Conservation (phyloP, 2,888 invertebrate genomes). For the Athetis lepigone region DNA sequence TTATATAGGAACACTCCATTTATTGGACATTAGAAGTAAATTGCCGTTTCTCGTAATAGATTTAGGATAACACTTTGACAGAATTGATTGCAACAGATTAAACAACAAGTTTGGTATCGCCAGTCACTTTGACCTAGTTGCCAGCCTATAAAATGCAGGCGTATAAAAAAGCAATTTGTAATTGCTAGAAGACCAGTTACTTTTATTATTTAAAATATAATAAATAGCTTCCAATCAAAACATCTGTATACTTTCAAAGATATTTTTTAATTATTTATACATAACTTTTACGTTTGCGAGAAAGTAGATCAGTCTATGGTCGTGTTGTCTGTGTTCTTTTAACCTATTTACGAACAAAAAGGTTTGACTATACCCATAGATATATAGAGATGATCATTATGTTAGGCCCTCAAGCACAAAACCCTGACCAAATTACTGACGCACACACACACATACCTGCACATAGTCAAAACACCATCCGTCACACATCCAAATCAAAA, state of each 20-base stretch:
- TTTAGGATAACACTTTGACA: conserved; percentile 63
- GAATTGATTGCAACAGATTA: conserved; percentile 65
- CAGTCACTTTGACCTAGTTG: conserved; percentile 61
- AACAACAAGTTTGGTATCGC: conserved; percentile 48
- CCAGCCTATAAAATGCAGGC: conserved; percentile 38
- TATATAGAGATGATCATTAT: conserved; percentile 60
- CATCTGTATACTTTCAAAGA: conserved; percentile 29
- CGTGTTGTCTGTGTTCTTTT: conserved; percentile 24
- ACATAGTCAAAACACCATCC: conserved; percentile 81
- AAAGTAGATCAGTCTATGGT: conserved; percentile 18
- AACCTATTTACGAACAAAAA: conserved; percentile 48
- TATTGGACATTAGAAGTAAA: conserved; percentile 52
- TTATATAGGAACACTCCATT: conserved; percentile 53
- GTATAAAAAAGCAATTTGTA: conserved; percentile 47
- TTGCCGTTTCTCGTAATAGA: conserved; percentile 59
- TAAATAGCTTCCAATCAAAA: conserved; percentile 38
- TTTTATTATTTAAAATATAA: conserved; percentile 30
- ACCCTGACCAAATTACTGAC: conserved; percentile 65
- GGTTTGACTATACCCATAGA: conserved; percentile 13
- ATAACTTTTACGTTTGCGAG: neutral
- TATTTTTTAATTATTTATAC: conserved; percentile 17
- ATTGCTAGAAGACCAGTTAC: conserved; percentile 13
- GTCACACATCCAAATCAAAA: conserved; percentile 83
- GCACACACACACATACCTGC: conserved; percentile 54
- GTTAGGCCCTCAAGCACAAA: conserved; percentile 65